A percentile compares a stretch with the other conserved stretches of the same genome.
These are phyloP conservation scores for Desoria tigrina DNA, from an alignment of 2,888 invertebrate species.

Conservation along the genomic window DNA sequence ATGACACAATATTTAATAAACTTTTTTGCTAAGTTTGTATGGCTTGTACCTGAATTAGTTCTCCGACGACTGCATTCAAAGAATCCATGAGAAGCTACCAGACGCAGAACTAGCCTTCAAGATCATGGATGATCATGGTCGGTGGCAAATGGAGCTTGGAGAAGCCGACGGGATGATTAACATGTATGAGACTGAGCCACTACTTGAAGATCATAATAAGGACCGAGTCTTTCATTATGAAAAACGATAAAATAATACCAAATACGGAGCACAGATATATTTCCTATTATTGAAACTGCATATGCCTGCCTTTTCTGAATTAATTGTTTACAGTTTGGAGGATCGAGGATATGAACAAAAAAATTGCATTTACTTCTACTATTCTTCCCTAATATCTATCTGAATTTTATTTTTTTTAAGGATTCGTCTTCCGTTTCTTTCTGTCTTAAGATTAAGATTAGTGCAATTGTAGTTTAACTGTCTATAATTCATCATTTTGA, in stretches of 20 bases:
- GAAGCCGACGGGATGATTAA: slow-evolving; percentile 32
- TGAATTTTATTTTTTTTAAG: too few relatives aligned
- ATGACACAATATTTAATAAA: background rate
- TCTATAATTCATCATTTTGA: too few relatives aligned
- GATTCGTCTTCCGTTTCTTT: too few relatives aligned
- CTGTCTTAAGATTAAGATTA: too few relatives aligned
- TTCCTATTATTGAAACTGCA: too few relatives aligned
- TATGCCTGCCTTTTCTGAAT: too few relatives aligned
- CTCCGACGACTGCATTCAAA: slow-evolving; percentile 33
- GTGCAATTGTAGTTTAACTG: too few relatives aligned
- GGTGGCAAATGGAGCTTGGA: slow-evolving; percentile 40
- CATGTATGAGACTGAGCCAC: slow-evolving; percentile 41
- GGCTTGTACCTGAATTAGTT: slow-evolving; percentile 17
- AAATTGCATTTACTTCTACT: too few relatives aligned
- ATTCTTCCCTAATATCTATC: too few relatives aligned
- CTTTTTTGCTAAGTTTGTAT: background rate
- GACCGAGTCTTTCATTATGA: slow-evolving; percentile 26
- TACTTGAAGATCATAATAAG: slow-evolving; percentile 39
- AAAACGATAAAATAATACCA: slow-evolving; percentile 7
- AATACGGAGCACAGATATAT: background rate
- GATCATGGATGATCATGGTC: slow-evolving; percentile 44
- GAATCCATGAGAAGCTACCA: slow-evolving; percentile 23
- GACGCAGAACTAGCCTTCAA: slow-evolving; percentile 32
- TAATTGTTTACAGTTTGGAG: too few relatives aligned
- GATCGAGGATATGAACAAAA: too few relatives aligned